These are phyloP conservation scores for Acleris laterana DNA, from an alignment of 2,888 invertebrate genomes.

Conservation along the genomic window DNA sequence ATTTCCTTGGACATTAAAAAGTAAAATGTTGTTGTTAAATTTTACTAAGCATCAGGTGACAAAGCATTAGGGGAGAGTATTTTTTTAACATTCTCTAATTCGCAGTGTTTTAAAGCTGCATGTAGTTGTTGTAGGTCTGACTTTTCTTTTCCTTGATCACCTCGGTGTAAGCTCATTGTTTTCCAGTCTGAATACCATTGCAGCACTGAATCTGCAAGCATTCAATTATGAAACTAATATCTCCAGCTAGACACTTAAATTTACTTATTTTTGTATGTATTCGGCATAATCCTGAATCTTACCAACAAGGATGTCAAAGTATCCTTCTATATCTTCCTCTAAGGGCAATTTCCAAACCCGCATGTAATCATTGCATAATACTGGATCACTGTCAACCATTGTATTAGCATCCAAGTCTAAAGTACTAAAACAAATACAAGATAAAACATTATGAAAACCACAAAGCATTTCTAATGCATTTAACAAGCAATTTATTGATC, in stretches of 20 bases:
- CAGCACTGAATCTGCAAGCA: conserved; percentile 60
- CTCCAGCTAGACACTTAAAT: no score
- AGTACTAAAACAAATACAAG: conserved; percentile 52
- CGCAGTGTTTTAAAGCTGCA: conserved; percentile 55
- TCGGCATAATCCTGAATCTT: conserved; percentile 37
- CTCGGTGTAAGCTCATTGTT: conserved; percentile 53
- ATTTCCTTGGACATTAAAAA: background rate
- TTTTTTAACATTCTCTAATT: conserved; percentile 53
- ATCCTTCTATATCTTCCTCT: conserved; percentile 50
- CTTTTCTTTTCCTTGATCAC: conserved; percentile 51
- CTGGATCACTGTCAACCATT: conserved; percentile 54
- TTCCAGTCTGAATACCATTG: conserved; percentile 73
- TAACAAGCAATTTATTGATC: no score
- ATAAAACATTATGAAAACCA: background rate
- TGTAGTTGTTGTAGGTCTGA: conserved; percentile 52
- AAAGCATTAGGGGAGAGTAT: conserved; percentile 50
- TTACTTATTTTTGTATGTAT: no score
- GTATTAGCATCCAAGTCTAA: conserved; percentile 63
- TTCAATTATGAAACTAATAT: background rate
- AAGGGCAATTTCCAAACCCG: conserved; percentile 53
- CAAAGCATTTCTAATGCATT: no score
- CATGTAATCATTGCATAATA: conserved; percentile 68
- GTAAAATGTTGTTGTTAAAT: conserved; percentile 11
- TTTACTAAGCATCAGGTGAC: conserved; percentile 29
- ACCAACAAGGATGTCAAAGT: conserved; percentile 68